These are phyloP conservation scores for Horisme vitalbata DNA, from an alignment of 2,888 invertebrate genomes.

Conservation along the genomic window DNA sequence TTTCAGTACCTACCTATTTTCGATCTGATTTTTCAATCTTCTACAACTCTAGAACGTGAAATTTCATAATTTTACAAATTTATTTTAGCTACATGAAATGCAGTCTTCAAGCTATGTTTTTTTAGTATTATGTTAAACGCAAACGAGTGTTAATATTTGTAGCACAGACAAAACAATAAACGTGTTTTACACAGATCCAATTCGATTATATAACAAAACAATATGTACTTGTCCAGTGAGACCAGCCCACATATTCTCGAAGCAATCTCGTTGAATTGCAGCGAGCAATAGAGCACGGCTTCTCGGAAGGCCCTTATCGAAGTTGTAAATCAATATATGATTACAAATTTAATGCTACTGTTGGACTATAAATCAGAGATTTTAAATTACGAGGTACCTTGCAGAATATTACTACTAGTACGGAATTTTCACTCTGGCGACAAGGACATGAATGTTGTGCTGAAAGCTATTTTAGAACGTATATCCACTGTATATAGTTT, in stretches of 20 bases:
- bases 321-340: conserved; percentile 82
- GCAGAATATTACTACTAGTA: conserved; percentile 7
- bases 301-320: conserved; percentile 78
- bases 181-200: conserved; percentile 34
- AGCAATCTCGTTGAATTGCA: conserved; percentile 62
- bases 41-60: too few species aligned
- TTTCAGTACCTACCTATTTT: too few species aligned
- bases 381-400: conserved; percentile 80
- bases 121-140: too few species aligned
- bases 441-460: too few species aligned
- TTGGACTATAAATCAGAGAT: conserved; percentile 80
- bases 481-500: not conserved
- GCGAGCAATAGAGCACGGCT: conserved; percentile 58
- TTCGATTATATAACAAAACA: conserved; percentile 43
- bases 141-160: too few species aligned
- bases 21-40: too few species aligned
- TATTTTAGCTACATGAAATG: too few species aligned
- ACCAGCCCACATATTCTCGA: conserved; percentile 48
- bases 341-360: conserved; percentile 83
- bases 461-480: not conserved
- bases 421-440: conserved; percentile 24
- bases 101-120: too few species aligned
- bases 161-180: conserved; percentile 3
- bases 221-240: conserved; percentile 28
- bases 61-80: too few species aligned